phyloP scores from a whole-genome alignment of 1,140 invertebrate species.

The Belonocnema kinseyi region DNA sequence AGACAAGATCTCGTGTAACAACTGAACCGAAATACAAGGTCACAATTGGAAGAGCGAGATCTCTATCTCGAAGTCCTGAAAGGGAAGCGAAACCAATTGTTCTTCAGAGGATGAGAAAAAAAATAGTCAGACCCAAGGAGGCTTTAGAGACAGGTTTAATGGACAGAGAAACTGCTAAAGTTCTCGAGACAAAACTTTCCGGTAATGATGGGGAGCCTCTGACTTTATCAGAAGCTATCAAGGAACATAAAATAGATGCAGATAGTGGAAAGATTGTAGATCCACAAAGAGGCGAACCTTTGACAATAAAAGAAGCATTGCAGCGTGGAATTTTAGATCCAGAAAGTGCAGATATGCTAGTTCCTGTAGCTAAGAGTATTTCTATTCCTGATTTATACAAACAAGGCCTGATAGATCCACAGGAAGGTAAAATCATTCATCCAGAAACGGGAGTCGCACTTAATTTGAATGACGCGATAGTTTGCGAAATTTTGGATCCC shows the following conservation, averaged over 20 bases:
- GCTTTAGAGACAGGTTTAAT: conserved; percentile 85
- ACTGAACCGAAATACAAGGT: conserved; percentile 83
- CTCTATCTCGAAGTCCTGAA: conserved; percentile 72
- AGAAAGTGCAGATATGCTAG: conserved; percentile 84
- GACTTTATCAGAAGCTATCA: conserved; percentile 85
- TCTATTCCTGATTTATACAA: conserved; percentile 88
- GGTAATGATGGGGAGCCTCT: conserved; percentile 57
- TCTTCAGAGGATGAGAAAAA: conserved; percentile 86
- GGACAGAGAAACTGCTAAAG: conserved; percentile 83
- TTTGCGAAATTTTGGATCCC: conserved; percentile 91
- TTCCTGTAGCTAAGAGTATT: conserved; percentile 88
- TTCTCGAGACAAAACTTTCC: conserved; percentile 79
- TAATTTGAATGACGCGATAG: conserved; percentile 87
- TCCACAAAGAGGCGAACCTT: conserved; percentile 84
- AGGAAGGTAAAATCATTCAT: conserved; percentile 89
- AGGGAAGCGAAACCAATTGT: conserved; percentile 82
- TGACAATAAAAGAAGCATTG: conserved; percentile 90
- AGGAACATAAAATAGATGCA: conserved; percentile 84
- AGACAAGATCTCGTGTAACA: conserved; percentile 78
- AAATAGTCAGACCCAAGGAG: conserved; percentile 82
- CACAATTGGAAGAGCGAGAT: conserved; percentile 78
- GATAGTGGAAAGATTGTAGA: conserved; percentile 88
- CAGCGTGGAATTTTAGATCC: conserved; percentile 89
- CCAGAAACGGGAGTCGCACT: conserved; percentile 89
- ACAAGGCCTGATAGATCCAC: conserved; percentile 89